phyloP scores from a whole-genome alignment of 2,888 invertebrate species.

The Scaptomyza cyrtandrae region DNA sequence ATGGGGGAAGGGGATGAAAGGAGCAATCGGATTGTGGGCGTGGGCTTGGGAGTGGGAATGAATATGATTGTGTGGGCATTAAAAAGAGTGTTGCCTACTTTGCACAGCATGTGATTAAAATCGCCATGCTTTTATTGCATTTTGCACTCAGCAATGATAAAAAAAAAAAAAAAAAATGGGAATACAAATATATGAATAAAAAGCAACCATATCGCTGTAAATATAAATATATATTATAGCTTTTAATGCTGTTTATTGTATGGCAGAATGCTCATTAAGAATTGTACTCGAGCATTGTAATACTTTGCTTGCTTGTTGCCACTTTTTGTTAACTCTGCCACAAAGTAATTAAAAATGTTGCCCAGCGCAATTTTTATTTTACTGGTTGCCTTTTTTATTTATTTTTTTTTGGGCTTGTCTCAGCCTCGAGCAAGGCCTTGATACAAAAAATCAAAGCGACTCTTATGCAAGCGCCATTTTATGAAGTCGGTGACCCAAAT shows the following conservation, averaged over 20 bases:
- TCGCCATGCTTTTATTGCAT: slow-evolving; percentile 64
- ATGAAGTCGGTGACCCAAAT: slow-evolving; percentile 51
- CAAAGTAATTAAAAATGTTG: slow-evolving; percentile 76
- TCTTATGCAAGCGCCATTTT: slow-evolving; percentile 26
- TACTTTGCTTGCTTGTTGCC: slow-evolving; percentile 42
- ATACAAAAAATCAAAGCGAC: slow-evolving; percentile 28
- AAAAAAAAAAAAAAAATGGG: not conserved
- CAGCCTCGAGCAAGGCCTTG: slow-evolving; percentile 21
- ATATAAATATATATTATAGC: slow-evolving; percentile 42
- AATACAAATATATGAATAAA: slow-evolving; percentile 12
- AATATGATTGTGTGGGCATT: slow-evolving; percentile 12
- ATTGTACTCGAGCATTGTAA: slow-evolving; percentile 58
- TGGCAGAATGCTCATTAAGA: slow-evolving; percentile 74
- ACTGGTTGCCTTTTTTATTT: slow-evolving; percentile 1
- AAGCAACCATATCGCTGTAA: slow-evolving; percentile 30
- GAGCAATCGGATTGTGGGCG: not conserved
- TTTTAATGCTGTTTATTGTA: slow-evolving; percentile 59
- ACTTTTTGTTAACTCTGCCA: slow-evolving; percentile 49
- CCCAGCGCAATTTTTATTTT: slow-evolving; percentile 38
- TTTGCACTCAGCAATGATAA: slow-evolving; percentile 67
- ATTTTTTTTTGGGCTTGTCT: slow-evolving; percentile 13
- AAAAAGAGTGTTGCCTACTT: slow-evolving; percentile 65
- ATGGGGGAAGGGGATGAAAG: not conserved
- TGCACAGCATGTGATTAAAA: slow-evolving; percentile 67
- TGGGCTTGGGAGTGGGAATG: not conserved